phyloP scores from a whole-genome alignment of 92 coral and sea anemone species.

The Micromussa lordhowensis region DNA sequence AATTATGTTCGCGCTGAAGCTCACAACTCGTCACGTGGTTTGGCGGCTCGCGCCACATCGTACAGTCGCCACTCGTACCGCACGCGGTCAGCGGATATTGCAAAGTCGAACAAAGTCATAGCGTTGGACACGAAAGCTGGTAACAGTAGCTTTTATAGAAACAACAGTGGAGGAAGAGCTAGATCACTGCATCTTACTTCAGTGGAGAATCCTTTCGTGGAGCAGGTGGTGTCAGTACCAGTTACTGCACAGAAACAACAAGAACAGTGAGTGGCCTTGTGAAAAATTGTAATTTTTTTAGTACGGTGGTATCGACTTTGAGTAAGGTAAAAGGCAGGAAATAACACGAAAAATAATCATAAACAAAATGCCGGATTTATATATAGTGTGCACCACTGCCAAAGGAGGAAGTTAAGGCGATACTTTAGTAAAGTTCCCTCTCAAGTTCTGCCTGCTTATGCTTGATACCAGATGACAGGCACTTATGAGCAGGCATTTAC shows the following conservation, averaged over 20 bases:
- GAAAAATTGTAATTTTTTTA: too few species aligned
- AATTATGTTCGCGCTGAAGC: conserved; percentile 43
- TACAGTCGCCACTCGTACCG: conserved; percentile 90
- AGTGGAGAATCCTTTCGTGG: conserved; percentile 78
- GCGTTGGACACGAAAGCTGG: conserved; percentile 51
- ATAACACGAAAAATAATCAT: not conserved
- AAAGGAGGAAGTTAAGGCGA: not conserved
- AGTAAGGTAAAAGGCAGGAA: not conserved
- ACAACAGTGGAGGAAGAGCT: conserved; percentile 78
- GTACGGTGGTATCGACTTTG: not conserved
- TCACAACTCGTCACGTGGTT: conserved; percentile 75
- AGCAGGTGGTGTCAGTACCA: not conserved
- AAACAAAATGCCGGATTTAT: not conserved
- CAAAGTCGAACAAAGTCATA: conserved; percentile 46
- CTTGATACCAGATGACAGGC: too few species aligned
- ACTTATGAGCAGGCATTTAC: too few species aligned
- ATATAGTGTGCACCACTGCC: not conserved
- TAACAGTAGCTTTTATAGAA: conserved; percentile 40
- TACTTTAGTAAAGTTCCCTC: not conserved
- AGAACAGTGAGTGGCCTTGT: conserved; percentile 13
- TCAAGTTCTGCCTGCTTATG: not conserved
- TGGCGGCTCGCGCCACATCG: conserved; percentile 93
- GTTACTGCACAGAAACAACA: not conserved
- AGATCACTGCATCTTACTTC: conserved; percentile 90
- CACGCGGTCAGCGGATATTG: conserved; percentile 62